Evolutionary conservation across 1,140 invertebrate species (phyloP), one percentile per base, ranked within the genome.

Genomic region (Neodiprion lecontei): DNA sequence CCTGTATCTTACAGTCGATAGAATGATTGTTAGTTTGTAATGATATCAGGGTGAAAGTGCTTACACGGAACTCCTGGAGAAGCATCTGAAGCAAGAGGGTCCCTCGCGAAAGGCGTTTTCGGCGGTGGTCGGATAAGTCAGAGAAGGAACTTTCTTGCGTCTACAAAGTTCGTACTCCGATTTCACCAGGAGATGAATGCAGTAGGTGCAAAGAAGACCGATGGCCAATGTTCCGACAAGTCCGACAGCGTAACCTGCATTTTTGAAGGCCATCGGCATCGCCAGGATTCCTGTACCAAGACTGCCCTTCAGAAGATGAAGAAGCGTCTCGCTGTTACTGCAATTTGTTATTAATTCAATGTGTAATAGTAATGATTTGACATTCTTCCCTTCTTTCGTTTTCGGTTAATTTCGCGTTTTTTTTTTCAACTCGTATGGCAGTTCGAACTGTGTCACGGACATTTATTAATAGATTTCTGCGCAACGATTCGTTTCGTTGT

Each of bases 261-360:
- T 93, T 69, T 89, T 89, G 76, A 97, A 94, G 0, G 96, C 96
- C 81, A 93, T 91, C 3, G 96, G 95, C 94, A 98, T 97, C 17
- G 96, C 96, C 69, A 98, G 83, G 67, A 98, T 95, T 8, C 96
- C 96, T 0, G 96, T 97, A 8, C 96, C 96, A 72, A 97, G 91
- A 82, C 96, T 96, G 28, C 94, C 95, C 82, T 96, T 96, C 21
- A 96, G 84, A 76, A 96, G 85, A 83, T 96, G 95, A 77, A 96
- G 92, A 77, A 96, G 88, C 0, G 95, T 96, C 74, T 96, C 94
- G 47, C 88, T 87, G 86, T 95, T 95, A 70, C 95, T 96, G 80
- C 12, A 87, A 17, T 53, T 53, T 53, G 1, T 72, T 17, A 71
- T 48, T 9, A 69, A 7, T 28, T 48, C 9, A 69, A 48, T 11